A percentile compares a stretch with the other conserved stretches of the same genome.
Evolutionary conservation across 2,888 invertebrate genomes (phyloP).

Genomic region (Drosophila algonquin): DNA sequence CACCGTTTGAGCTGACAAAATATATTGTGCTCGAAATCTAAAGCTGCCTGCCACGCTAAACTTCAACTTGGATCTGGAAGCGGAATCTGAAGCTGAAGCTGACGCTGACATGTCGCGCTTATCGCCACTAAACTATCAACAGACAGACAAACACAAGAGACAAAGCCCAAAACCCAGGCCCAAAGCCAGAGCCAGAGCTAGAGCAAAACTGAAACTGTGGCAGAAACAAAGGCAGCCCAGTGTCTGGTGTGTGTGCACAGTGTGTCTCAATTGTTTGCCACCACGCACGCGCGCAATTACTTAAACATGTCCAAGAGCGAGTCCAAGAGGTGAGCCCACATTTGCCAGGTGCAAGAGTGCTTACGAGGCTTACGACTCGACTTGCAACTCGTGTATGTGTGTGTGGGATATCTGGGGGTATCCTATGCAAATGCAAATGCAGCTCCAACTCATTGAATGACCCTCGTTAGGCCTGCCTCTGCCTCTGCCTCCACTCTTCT

Average conservation of each 20-base stretch:
- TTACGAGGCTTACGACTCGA: not conserved
- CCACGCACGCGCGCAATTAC: constrained; percentile 81
- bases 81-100: constrained; percentile 61
- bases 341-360: constrained; percentile 49
- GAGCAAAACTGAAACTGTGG: constrained; percentile 32
- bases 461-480: constrained; percentile 75
- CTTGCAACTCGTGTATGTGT: constrained; percentile 1
- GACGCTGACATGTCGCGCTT: constrained; percentile 81
- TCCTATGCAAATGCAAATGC: constrained; percentile 69
- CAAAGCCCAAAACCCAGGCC: constrained; percentile 39
- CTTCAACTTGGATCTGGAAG: constrained; percentile 60
- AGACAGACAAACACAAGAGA: constrained; percentile 56
- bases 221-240: constrained; percentile 34
- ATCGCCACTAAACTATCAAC: constrained; percentile 77
- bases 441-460: constrained; percentile 67
- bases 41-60: constrained; percentile 60
- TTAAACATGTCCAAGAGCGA: constrained; percentile 72
- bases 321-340: constrained; percentile 72
- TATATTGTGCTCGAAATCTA: constrained; percentile 78
- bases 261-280: constrained; percentile 79
- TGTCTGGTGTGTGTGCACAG: constrained; percentile 47
- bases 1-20: constrained; percentile 80
- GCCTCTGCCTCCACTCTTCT: constrained; percentile 46
- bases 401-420: constrained; percentile 57
- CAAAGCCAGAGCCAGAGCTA: constrained; percentile 20